Evolutionary conservation across 2,888 invertebrate genomes (phyloP).

Genomic region (Zhuqinia jingwanae): DNA sequence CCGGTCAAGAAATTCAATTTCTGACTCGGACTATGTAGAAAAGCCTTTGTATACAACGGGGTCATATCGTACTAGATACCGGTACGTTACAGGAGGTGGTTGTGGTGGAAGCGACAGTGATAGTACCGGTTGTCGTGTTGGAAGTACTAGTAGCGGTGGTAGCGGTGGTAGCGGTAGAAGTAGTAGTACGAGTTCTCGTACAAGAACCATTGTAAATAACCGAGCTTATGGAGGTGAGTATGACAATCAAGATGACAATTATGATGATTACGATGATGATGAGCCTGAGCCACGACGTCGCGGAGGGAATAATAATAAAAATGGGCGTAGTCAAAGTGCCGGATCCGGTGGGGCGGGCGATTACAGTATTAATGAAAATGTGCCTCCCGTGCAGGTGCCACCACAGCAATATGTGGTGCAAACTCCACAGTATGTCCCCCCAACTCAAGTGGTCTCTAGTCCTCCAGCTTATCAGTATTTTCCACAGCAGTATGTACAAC

Average conservation of each 20-base stretch:
- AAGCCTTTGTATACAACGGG: slow-evolving; percentile 53
- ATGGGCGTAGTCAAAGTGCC: slow-evolving; percentile 30
- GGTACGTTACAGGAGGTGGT: slow-evolving; percentile 25
- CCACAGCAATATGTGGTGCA: background rate
- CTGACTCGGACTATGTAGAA: slow-evolving; percentile 21
- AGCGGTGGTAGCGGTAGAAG: background rate
- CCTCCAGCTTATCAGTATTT: slow-evolving; percentile 52
- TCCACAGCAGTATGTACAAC: slow-evolving; percentile 40
- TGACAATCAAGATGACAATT: slow-evolving; percentile 3
- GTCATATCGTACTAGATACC: slow-evolving; percentile 53
- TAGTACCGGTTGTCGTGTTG: background rate
- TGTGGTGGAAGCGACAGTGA: background rate
- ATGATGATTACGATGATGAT: background rate
- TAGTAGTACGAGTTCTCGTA: slow-evolving; percentile 13
- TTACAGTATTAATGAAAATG: background rate
- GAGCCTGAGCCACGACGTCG: slow-evolving; percentile 11
- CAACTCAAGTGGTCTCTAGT: slow-evolving; percentile 25
- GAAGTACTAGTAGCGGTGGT: slow-evolving; percentile 3
- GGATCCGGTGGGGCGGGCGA: slow-evolving; percentile 41
- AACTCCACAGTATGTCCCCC: slow-evolving; percentile 15
- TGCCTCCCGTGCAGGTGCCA: background rate
- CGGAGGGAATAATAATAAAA: background rate
- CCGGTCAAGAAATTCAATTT: slow-evolving; percentile 46
- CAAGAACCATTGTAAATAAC: slow-evolving; percentile 51
- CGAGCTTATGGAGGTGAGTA: slow-evolving; percentile 52